Base-by-base conservation (phyloP, 2,797 vertebrate genomes). In the Steatocranus sp. region DNA sequence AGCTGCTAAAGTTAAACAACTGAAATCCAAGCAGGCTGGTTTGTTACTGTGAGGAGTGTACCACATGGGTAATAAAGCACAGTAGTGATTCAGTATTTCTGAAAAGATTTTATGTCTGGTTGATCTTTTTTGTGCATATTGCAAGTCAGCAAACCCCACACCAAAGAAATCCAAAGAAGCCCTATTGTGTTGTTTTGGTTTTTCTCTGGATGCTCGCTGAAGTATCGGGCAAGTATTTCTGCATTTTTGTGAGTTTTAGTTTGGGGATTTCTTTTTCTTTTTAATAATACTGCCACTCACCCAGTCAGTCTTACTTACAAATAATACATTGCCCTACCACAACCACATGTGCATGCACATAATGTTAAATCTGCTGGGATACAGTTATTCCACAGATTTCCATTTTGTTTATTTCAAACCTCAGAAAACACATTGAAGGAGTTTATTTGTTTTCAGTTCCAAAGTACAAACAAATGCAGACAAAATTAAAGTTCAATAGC, bases 1-100 rank as follows among this genome's bases (percentile, higher is more conserved):
- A 83, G 86, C 84, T 50, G 85, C 79, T 85, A 78, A 83, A 85
- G 78, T 91, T 84, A 89, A 93, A 89, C 80, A 86, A 83, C 83
- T 84, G 54, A 79, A 46, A 87, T 81, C 87, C 49, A 79, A 79
- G 81, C 63, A 80, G 85, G 82, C 73, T 75, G 75, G 53, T 25
- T 75, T 63, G 80, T 78, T 58, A 88, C 83, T 75, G 50, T 49
- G 76, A 82, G 43, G 43, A 63, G 27, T 80, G 73, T 17, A n/a
- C 77, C 18, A 36, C 56, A 23, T 79, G 76, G 41, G 77, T 53
- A 75, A 79, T 76, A 78, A 80, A 76, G 68, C 79, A 79, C 46
- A 56, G 25, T 27, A 53, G 36, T 76, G 48, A 82, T 46, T 82
- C 30, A 75, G 32, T 56, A 38, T 20, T 82, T 79, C 63, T 78